These are phyloP conservation scores for Hesperophylax magnus DNA, from an alignment of 1,140 invertebrate species.

Conservation along the genomic window DNA sequence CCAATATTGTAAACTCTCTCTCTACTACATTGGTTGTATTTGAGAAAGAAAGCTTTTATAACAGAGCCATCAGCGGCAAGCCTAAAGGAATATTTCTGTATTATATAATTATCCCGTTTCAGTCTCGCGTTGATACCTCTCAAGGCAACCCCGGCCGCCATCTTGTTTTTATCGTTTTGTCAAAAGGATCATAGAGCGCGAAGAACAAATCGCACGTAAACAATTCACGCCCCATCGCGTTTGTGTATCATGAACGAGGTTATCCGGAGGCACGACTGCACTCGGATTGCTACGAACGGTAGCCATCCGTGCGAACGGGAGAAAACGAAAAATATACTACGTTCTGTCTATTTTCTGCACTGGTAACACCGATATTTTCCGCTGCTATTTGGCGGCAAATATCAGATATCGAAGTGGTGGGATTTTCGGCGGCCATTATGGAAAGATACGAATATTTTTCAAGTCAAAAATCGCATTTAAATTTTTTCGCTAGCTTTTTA, in stretches of 20 bases:
- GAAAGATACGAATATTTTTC: background rate
- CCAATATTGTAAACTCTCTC: too few species aligned
- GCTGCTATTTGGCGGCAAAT: slow-evolving; percentile 8
- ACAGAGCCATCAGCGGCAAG: too few species aligned
- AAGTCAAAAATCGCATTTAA: too few species aligned
- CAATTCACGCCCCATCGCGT: slow-evolving; percentile 43
- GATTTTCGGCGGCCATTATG: background rate
- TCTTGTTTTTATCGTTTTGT: slow-evolving; percentile 22
- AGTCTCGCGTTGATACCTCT: too few species aligned
- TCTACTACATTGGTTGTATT: too few species aligned
- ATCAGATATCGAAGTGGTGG: too few species aligned
- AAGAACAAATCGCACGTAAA: slow-evolving; percentile 36
- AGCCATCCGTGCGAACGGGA: slow-evolving; percentile 32
- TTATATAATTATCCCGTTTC: too few species aligned
- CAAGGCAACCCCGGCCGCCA: background rate
- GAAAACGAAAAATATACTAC: slow-evolving; percentile 18
- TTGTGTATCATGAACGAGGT: slow-evolving; percentile 46
- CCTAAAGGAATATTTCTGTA: too few species aligned
- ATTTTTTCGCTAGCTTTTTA: too few species aligned
- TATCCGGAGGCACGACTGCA: slow-evolving; percentile 43
- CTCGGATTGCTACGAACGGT: slow-evolving; percentile 18
- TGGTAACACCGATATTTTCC: background rate
- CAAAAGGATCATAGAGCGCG: slow-evolving; percentile 35
- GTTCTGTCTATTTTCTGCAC: slow-evolving; percentile 5
- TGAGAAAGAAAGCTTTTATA: too few species aligned